Evolutionary conservation across 2,797 vertebrate genomes (phyloP).

Genomic region (Arrhamphus sclerolepis): DNA sequence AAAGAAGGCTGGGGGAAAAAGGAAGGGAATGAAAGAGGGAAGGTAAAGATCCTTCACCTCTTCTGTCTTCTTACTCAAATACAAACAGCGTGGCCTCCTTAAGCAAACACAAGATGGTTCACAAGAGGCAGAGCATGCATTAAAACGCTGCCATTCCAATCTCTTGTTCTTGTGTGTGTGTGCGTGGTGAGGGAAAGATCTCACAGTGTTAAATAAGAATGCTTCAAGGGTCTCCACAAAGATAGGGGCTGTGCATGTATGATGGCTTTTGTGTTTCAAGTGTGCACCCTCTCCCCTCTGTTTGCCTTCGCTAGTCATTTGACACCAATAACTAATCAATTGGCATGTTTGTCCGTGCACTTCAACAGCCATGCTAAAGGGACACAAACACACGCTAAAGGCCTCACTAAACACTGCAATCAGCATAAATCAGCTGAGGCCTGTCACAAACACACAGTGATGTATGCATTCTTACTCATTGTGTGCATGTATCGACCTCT

Average conservation of each 20-base stretch:
- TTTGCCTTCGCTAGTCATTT: conserved; percentile 53
- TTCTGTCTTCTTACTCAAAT: conserved; percentile 35
- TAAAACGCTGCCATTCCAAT: conserved; percentile 31
- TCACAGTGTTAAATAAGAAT: not conserved
- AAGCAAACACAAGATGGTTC: conserved; percentile 52
- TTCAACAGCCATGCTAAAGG: conserved; percentile 55
- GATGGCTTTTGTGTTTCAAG: conserved; percentile 49
- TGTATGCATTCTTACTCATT: conserved; percentile 18
- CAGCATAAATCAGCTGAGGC: conserved; percentile 47
- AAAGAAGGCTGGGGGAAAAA: not conserved
- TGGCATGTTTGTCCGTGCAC: conserved; percentile 59
- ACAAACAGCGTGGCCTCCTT: conserved; percentile 43
- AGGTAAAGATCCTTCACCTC: conserved; percentile 30
- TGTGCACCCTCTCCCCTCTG: conserved; percentile 45
- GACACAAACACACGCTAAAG: conserved; percentile 9
- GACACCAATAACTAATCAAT: conserved; percentile 60
- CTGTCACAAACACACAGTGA: conserved; percentile 16
- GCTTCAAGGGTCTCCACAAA: not conserved
- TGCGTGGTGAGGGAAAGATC: not conserved
- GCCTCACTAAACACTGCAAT: conserved; percentile 6
- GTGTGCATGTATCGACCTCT: conserved; percentile 27
- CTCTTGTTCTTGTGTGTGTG: not conserved
- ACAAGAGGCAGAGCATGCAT: conserved; percentile 11
- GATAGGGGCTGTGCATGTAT: conserved; percentile 5
- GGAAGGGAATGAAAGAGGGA: not conserved